Base-by-base conservation (phyloP, 2,797 vertebrate genomes). In the Myotis myotis region DNA sequence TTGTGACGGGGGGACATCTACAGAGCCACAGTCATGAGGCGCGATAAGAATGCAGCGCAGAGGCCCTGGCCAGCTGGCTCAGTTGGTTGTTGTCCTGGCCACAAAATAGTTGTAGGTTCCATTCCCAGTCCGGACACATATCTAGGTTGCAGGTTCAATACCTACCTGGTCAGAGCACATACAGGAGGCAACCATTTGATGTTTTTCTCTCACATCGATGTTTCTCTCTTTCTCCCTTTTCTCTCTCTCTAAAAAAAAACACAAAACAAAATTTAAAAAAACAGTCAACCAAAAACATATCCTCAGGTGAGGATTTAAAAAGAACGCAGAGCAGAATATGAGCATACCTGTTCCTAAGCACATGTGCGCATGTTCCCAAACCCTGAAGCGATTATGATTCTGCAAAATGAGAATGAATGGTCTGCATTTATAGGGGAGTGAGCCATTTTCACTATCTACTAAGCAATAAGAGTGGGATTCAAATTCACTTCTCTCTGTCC, bases 301-400 rank as follows among this genome's bases (percentile, higher is more conserved):
- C 15, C 62, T 64, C 30, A 64, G 30, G 62, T 17, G 62, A 64
- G 15, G 15, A 19, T 64, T 64, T n/a, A 33, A n/a, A 64, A 64
- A 64, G 30, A 33, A n/a, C 64, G 30, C 62, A 64, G 51, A 66
- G 28, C 23, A 53, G 23, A 20, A 2, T 22, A 28, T 13, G 5
- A 53, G 17, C 36, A 82, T 53, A 36, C 53, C 44, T 33, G 15
- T 30, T 53, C 13, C 44, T 30, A n/a, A 38, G 23, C 20, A 47
- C 10, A 6, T 12, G n/a, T n/a, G 15, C 3, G 0, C n/a, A 28
- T 8, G 13, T 5, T 2, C 19, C 53, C 66, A 30, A n/a, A 15
- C 15, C 20, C 71, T 17, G 17, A 70, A 84, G 36, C 11, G 8
- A 60, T 25, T 19, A 17, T 60, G 13, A 49, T 53, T 92, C 79